A percentile compares a stretch with the other conserved stretches of the same genome.
Evolutionary conservation across 2,113 vertebrate species (phyloP).

Genomic region (Passerina amoena): DNA sequence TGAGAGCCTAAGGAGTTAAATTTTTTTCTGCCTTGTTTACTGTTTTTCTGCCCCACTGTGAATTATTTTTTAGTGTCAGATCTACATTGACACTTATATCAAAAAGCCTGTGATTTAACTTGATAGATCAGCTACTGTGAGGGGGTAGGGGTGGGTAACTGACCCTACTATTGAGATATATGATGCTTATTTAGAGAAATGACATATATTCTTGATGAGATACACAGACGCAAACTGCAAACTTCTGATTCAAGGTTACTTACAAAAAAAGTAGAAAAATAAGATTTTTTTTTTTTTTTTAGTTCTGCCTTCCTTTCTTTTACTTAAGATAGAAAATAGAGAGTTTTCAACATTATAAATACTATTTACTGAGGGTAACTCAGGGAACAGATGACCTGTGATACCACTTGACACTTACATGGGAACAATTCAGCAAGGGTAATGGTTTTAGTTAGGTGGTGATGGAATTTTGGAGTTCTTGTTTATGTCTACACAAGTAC

Average conservation of each 20-base stretch:
- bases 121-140: slow-evolving; percentile 44
- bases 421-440: background rate
- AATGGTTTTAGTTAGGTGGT: background rate
- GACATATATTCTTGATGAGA: slow-evolving; percentile 40
- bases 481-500: background rate
- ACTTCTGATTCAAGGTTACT: slow-evolving; percentile 50
- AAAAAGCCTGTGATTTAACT: slow-evolving; percentile 29
- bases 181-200: slow-evolving; percentile 54
- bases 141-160: background rate
- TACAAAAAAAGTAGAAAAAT: background rate
- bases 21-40: background rate
- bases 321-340: background rate
- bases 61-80: slow-evolving; percentile 17
- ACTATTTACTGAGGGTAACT: background rate
- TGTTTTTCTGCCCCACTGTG: background rate
- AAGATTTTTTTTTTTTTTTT: background rate
- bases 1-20: background rate
- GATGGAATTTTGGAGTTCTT: background rate
- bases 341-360: background rate
- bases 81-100: slow-evolving; percentile 34
- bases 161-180: slow-evolving; percentile 59
- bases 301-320: background rate
- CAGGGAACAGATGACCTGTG: background rate
- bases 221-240: background rate
- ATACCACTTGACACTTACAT: background rate